phyloP scores from a whole-genome alignment of 2,113 vertebrate genomes.

The Corvus hawaiiensis region DNA sequence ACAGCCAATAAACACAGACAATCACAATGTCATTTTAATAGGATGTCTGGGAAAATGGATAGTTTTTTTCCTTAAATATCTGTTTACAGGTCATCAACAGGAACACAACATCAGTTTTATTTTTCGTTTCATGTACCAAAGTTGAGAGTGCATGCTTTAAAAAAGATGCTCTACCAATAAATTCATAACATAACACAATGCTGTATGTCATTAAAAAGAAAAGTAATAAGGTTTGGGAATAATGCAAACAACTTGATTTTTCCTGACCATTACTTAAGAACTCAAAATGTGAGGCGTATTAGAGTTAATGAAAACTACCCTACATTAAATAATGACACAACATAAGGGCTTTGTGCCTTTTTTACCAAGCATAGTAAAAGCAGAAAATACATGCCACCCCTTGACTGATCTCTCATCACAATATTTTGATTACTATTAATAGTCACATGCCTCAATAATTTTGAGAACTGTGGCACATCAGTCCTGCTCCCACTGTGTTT shows the following conservation, averaged over 20 bases:
- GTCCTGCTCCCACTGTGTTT: neutral
- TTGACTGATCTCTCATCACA: neutral
- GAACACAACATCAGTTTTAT: conserved; percentile 13
- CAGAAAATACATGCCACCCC: neutral
- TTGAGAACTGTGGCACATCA: neutral
- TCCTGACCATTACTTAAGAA: conserved; percentile 59
- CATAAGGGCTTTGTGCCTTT: conserved; percentile 10
- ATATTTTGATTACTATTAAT: neutral
- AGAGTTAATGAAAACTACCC: conserved; percentile 42
- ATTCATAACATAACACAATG: neutral
- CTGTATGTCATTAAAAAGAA: conserved; percentile 12
- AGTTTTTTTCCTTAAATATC: neutral
- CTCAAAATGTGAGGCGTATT: conserved; percentile 40
- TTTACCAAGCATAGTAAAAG: conserved; percentile 8
- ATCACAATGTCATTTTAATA: neutral
- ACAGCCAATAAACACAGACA: neutral
- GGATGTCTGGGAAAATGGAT: neutral
- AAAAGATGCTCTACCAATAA: conserved; percentile 17
- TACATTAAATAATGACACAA: neutral
- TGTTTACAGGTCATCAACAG: neutral
- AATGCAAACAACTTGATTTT: conserved; percentile 51
- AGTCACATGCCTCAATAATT: neutral
- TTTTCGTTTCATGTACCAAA: conserved; percentile 28
- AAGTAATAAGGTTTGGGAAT: conserved; percentile 41
- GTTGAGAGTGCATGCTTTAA: neutral